Evolutionary conservation across 1,140 invertebrate species (phyloP).

Genomic region (Camponotus vicinus): DNA sequence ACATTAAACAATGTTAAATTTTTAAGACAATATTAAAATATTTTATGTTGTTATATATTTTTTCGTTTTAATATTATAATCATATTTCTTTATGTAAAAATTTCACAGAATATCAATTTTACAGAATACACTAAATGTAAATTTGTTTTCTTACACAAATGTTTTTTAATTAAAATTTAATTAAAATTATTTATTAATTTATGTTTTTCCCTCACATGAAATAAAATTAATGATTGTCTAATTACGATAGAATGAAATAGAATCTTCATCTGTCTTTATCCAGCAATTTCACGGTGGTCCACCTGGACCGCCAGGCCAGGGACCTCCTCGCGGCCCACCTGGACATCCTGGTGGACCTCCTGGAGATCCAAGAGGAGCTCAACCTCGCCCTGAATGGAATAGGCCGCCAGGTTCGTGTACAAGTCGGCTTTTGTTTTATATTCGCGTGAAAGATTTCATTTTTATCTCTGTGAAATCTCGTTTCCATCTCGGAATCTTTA

Average conservation of each 20-base stretch:
- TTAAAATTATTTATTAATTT: slow-evolving; percentile 7
- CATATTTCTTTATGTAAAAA: slow-evolving; percentile 9
- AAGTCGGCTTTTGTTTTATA: slow-evolving; percentile 10
- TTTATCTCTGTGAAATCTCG: slow-evolving; percentile 15
- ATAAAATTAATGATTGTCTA: slow-evolving; percentile 11
- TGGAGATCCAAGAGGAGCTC: slow-evolving; percentile 88
- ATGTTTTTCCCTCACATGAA: background rate
- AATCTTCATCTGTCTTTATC: slow-evolving; percentile 60
- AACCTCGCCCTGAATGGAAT: slow-evolving; percentile 92
- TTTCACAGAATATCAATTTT: slow-evolving; percentile 10
- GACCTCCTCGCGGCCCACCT: slow-evolving; percentile 88
- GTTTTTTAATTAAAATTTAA: slow-evolving; percentile 9
- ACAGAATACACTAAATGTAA: background rate
- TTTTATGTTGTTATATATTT: background rate
- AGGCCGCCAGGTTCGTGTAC: slow-evolving; percentile 88
- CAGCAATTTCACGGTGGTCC: slow-evolving; percentile 89
- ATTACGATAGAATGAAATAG: slow-evolving; percentile 63
- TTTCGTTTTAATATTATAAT: slow-evolving; percentile 1
- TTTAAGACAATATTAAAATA: background rate
- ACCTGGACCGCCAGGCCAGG: slow-evolving; percentile 88
- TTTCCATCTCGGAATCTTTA: background rate
- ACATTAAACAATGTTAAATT: background rate
- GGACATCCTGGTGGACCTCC: slow-evolving; percentile 86
- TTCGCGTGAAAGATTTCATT: background rate
- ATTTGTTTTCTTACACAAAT: background rate